Conservation (phyloP, 2,888 invertebrate genomes). For the Pseudanteris insignis region DNA sequence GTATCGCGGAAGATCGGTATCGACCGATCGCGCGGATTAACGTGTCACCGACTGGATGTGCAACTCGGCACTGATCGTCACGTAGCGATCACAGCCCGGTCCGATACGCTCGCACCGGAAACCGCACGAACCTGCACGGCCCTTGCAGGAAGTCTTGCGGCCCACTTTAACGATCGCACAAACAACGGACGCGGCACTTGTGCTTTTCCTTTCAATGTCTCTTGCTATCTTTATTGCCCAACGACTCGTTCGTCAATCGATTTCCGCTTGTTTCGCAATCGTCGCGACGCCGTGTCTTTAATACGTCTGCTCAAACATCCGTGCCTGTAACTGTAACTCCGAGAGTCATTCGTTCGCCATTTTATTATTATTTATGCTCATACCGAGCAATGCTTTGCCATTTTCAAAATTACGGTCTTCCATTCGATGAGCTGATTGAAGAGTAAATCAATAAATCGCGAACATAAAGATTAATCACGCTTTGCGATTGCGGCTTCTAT, state of each 20-base stretch:
- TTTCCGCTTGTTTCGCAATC: conserved; percentile 1
- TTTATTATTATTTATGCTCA: too few species aligned
- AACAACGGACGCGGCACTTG: neutral
- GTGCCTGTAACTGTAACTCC: too few species aligned
- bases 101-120: conserved; percentile 59
- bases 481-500: too few species aligned
- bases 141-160: conserved; percentile 58
- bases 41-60: too few species aligned
- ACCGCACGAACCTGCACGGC: conserved; percentile 49
- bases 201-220: neutral
- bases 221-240: neutral
- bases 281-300: neutral
- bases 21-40: conserved; percentile 7
- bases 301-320: neutral
- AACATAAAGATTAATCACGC: too few species aligned
- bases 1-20: too few species aligned
- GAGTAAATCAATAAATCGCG: too few species aligned
- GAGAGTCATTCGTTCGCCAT: too few species aligned
- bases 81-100: conserved; percentile 62
- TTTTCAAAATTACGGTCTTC: too few species aligned
- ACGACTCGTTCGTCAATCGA: too few species aligned
- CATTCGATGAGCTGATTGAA: too few species aligned
- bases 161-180: conserved; percentile 38
- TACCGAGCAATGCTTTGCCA: too few species aligned
- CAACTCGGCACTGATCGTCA: conserved; percentile 31